phyloP scores from a whole-genome alignment of 2,113 vertebrate genomes.

The Uria lomvia region DNA sequence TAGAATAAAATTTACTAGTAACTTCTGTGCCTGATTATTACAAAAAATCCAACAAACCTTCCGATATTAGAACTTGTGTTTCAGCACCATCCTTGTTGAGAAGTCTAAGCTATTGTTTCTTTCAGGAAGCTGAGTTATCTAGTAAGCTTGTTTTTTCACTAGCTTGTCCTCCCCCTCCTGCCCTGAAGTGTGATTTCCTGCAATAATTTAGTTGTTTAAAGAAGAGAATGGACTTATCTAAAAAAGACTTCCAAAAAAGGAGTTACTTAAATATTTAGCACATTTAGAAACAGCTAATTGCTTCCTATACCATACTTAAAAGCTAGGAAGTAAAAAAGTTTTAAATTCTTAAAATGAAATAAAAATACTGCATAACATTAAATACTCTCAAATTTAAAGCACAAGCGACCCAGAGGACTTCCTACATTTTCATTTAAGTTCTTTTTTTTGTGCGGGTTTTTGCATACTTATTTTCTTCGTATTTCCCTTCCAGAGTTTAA shows the following conservation, averaged over 20 bases:
- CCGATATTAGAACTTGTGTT: background rate
- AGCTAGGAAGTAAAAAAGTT: slow-evolving; percentile 15
- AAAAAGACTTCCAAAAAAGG: slow-evolving; percentile 10
- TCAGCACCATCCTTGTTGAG: background rate
- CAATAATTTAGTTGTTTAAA: slow-evolving; percentile 36
- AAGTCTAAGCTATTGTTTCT: background rate
- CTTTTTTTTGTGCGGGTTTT: background rate
- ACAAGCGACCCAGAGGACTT: slow-evolving; percentile 34
- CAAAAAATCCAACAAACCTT: background rate
- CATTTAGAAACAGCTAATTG: background rate
- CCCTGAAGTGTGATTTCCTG: background rate
- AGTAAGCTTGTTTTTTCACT: background rate
- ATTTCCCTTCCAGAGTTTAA: slow-evolving; percentile 12
- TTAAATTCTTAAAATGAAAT: slow-evolving; percentile 38
- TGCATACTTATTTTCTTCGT: background rate
- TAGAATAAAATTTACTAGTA: background rate
- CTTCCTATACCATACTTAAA: slow-evolving; percentile 18
- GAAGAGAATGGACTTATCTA: background rate
- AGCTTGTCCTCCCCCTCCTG: background rate
- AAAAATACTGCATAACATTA: slow-evolving; percentile 72
- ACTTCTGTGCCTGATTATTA: background rate
- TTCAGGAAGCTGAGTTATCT: background rate
- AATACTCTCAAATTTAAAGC: slow-evolving; percentile 68
- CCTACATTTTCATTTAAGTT: background rate
- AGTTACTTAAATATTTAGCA: slow-evolving; percentile 65